Base-by-base conservation (phyloP, 92 coral and sea anemone genomes). In the Bergia puertoricense region DNA sequence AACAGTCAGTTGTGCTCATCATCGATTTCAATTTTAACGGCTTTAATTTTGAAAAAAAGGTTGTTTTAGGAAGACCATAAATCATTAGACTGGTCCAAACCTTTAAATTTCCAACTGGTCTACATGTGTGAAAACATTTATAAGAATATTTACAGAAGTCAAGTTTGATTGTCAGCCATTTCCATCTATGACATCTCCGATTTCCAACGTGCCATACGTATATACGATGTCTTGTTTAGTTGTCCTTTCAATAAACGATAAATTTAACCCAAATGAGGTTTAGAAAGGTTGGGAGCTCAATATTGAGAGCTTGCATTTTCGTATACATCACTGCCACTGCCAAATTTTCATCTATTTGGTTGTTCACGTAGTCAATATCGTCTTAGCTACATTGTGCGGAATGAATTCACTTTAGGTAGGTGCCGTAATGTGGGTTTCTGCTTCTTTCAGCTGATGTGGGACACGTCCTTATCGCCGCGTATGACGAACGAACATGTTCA, bases 401-500 rank as follows among this genome's bases (percentile, higher is more conserved):
- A 43, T 7, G 72, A 5, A 4, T 11, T 15, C 2, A 0, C 30
- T 16, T 1, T 18, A 77, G 8, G 13, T 23, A 16, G 68, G 68
- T 18, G 68, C 18, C 68, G 68, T 7, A 38, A 59, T 71, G 30
- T 30, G 78, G 7, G 59, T 75, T 10, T 76, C 37, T 85, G 18
- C 16, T 89, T 74, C 76, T 59, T 91, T 6, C 82, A 97, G 99
- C 92, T 82, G 99, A 95, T 30, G 90, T 92, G 9, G 98, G 98
- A 2, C 98, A 94, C 81, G 93, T 94, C 7, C 92, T 97, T 77
- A 93, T 95, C 54, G 99, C 99, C 8, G 99, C 99, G 8, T 95
- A 94, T 59, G 99, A 96, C 85, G 98, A 94, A 59, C 91, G 99
- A 86, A 96, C 99, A 0, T 96, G 98, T 82, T 92, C 93, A 20